These are phyloP conservation scores for Leucophenga maculata DNA, from an alignment of 2,888 invertebrate species.

Conservation along the genomic window DNA sequence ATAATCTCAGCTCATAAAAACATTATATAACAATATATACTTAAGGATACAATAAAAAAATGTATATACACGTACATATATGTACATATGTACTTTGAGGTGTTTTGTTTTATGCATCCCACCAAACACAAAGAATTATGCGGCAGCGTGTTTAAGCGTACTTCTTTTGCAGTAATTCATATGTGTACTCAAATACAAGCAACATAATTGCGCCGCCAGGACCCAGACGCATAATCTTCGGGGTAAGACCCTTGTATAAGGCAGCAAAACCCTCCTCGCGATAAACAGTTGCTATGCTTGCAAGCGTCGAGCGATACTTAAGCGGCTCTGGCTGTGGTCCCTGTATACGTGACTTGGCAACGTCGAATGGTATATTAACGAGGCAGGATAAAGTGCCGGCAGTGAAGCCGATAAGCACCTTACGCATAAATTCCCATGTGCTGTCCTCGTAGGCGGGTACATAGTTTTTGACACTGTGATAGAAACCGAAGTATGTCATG, in stretches of 20 bases:
- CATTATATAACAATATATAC: background rate
- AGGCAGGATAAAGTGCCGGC: conserved; percentile 91
- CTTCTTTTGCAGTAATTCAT: conserved; percentile 78
- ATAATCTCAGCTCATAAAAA: too few relatives aligned
- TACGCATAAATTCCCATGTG: conserved; percentile 80
- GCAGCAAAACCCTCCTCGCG: conserved; percentile 91
- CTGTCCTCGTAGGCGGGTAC: conserved; percentile 80
- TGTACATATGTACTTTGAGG: too few relatives aligned
- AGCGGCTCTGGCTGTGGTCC: conserved; percentile 86
- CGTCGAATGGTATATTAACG: conserved; percentile 95
- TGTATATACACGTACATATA: background rate
- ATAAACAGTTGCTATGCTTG: conserved; percentile 82
- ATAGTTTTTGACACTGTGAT: conserved; percentile 88
- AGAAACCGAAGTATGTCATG: conserved; percentile 95
- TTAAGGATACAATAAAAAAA: background rate
- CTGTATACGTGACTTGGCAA: conserved; percentile 95
- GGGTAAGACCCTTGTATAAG: conserved; percentile 91
- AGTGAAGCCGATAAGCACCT: conserved; percentile 87
- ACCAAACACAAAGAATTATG: too few relatives aligned
- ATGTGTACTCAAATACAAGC: conserved; percentile 90
- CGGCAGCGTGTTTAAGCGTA: conserved; percentile 66
- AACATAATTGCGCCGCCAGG: conserved; percentile 97
- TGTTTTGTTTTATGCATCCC: too few relatives aligned
- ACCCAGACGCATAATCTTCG: conserved; percentile 91
- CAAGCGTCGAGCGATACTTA: conserved; percentile 85